Conservation (phyloP, 2,888 invertebrate genomes). For the Masnerella sp. region DNA sequence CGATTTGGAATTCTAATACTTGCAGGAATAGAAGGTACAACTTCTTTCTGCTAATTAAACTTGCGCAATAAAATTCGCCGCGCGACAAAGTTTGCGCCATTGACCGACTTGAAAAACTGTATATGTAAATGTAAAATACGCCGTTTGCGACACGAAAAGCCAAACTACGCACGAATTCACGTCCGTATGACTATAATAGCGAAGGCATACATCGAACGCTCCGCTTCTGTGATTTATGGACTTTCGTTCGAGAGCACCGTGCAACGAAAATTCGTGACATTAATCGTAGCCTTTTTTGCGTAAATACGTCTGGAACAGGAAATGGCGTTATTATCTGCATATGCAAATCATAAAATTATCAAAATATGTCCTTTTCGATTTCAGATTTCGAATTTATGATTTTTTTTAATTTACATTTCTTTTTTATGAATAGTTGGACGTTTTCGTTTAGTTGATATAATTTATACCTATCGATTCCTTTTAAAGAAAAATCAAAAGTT, state of each 20-base stretch:
- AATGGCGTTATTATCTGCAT: slow-evolving; percentile 34
- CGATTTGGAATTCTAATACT: slow-evolving; percentile 13
- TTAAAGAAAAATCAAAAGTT: no score
- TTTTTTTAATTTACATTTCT: no score
- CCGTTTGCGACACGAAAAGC: slow-evolving; percentile 9
- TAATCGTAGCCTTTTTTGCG: slow-evolving; percentile 33
- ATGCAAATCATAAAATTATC: no score
- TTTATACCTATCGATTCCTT: no score
- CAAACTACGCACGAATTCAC: slow-evolving; percentile 13
- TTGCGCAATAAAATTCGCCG: slow-evolving; percentile 16
- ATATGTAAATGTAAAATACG: slow-evolving; percentile 11
- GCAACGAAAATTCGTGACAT: slow-evolving; percentile 34
- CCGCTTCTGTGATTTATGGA: slow-evolving; percentile 47
- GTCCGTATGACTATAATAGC: neutral
- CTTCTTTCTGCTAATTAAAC: slow-evolving; percentile 22
- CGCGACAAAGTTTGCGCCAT: slow-evolving; percentile 8
- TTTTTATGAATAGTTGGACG: no score
- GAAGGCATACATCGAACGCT: slow-evolving; percentile 23
- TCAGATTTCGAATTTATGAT: no score
- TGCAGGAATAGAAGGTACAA: slow-evolving; percentile 10
- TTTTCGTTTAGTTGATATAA: no score
- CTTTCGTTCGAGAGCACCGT: slow-evolving; percentile 31
- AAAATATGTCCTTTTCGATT: no score
- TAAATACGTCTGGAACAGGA: slow-evolving; percentile 28
- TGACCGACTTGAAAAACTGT: slow-evolving; percentile 21